Conservation (phyloP, 2,888 invertebrate genomes). For the Agrotis puta region DNA sequence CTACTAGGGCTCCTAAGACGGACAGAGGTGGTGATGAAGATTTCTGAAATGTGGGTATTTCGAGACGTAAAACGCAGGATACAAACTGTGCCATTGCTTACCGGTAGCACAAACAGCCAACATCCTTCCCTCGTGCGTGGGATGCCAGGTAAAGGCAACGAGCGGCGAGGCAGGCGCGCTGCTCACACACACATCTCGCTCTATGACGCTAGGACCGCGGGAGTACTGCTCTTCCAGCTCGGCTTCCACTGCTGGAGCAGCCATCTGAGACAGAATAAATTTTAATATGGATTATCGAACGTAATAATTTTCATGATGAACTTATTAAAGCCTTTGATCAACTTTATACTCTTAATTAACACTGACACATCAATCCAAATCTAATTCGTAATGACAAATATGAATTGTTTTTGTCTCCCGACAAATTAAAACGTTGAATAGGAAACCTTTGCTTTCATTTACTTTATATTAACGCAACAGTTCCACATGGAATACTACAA, state of each 20-base stretch:
- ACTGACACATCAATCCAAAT: neutral
- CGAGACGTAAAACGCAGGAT: no score
- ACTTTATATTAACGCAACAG: neutral
- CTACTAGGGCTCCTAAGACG: conserved; percentile 91
- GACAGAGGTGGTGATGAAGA: no score
- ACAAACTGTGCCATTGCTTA: conserved; percentile 19
- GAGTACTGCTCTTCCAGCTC: conserved; percentile 74
- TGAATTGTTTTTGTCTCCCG: neutral
- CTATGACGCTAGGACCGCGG: conserved; percentile 75
- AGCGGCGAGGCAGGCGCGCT: conserved; percentile 84
- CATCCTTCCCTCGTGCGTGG: conserved; percentile 94
- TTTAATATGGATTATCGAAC: neutral
- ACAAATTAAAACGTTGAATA: neutral
- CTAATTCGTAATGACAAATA: neutral
- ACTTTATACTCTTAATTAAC: neutral
- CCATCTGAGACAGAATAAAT: conserved; percentile 46
- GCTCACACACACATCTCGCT: conserved; percentile 82
- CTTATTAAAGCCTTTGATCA: conserved; percentile 1
- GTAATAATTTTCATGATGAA: neutral
- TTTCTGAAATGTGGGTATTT: no score
- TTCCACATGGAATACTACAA: neutral
- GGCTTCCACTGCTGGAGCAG: conserved; percentile 75
- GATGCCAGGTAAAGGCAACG: conserved; percentile 97
- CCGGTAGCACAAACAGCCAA: conserved; percentile 91
- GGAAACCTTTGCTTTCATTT: neutral